Evolutionary conservation across 2,888 invertebrate genomes (phyloP).

Genomic region (Leptothorax acervorum): DNA sequence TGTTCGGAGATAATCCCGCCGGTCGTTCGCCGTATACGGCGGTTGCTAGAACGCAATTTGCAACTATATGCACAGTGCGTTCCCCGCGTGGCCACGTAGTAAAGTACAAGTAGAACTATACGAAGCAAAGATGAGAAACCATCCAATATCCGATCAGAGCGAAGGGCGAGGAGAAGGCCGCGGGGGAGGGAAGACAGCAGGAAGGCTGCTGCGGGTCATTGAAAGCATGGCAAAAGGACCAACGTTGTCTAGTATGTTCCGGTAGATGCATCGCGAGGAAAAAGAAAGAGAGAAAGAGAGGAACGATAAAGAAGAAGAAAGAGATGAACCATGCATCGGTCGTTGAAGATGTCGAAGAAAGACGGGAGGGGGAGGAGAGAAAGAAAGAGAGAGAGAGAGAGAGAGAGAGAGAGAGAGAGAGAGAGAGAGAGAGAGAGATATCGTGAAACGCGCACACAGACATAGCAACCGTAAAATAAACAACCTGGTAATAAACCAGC

Average conservation of each 20-base stretch:
- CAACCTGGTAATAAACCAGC: conserved; percentile 80
- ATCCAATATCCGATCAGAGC: conserved; percentile 59
- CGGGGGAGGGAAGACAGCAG: conserved; percentile 37
- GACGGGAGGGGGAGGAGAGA: neutral
- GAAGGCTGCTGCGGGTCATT: conserved; percentile 69
- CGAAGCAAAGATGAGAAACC: conserved; percentile 63
- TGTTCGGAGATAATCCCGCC: conserved; percentile 53
- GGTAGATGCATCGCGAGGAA: conserved; percentile 63
- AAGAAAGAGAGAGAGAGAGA: conserved; percentile 47
- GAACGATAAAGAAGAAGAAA: conserved; percentile 26
- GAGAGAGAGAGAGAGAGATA: conserved; percentile 53
- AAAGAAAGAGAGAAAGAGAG: conserved; percentile 30
- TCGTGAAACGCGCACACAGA: conserved; percentile 59
- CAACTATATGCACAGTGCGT: conserved; percentile 49
- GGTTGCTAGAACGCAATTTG: conserved; percentile 55
- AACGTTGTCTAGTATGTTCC: conserved; percentile 66
- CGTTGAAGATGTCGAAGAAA: conserved; percentile 38
- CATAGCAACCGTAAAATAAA: conserved; percentile 77
- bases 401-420: conserved; percentile 36
- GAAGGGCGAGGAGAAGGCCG: conserved; percentile 36
- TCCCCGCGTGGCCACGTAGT: conserved; percentile 42
- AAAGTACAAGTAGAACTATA: conserved; percentile 51
- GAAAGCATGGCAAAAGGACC: conserved; percentile 69
- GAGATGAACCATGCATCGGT: conserved; percentile 35
- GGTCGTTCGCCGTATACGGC: conserved; percentile 49